Evolutionary conservation across 1,140 invertebrate genomes (phyloP).

Genomic region (Cyrtorhinus lividipennis): DNA sequence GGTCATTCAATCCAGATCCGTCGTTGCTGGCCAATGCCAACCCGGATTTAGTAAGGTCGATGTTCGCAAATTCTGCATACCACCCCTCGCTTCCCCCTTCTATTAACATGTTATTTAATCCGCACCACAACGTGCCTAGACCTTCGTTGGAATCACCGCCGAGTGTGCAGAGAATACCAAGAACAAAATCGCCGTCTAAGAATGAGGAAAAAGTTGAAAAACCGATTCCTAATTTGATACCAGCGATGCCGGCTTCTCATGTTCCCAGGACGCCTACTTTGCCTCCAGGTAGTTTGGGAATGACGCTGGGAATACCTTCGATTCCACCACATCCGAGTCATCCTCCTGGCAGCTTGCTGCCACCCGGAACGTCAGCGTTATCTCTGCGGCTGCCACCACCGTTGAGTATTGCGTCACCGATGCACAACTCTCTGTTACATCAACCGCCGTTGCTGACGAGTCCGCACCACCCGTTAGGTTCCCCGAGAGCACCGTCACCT

Average conservation of each 20-base stretch:
- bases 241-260: neutral
- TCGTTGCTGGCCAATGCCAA: conserved; percentile 8
- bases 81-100: conserved; percentile 26
- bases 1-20: conserved; percentile 17
- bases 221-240: neutral
- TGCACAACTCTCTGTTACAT: neutral
- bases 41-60: conserved; percentile 25
- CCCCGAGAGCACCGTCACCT: neutral
- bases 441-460: neutral
- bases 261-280: neutral
- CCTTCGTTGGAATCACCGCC: conserved; percentile 14
- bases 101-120: conserved; percentile 26
- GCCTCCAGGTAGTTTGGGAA: neutral
- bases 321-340: neutral
- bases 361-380: neutral
- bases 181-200: conserved; percentile 15
- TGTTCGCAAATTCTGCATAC: conserved; percentile 24
- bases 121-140: conserved; percentile 20
- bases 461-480: neutral
- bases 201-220: conserved; percentile 5
- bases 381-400: neutral
- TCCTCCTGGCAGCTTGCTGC: neutral
- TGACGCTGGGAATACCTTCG: neutral
- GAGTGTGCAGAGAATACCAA: conserved; percentile 23
- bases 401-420: neutral